Evolutionary conservation across 2,113 vertebrate genomes (phyloP).

Genomic region (Salvelinus sp.): DNA sequence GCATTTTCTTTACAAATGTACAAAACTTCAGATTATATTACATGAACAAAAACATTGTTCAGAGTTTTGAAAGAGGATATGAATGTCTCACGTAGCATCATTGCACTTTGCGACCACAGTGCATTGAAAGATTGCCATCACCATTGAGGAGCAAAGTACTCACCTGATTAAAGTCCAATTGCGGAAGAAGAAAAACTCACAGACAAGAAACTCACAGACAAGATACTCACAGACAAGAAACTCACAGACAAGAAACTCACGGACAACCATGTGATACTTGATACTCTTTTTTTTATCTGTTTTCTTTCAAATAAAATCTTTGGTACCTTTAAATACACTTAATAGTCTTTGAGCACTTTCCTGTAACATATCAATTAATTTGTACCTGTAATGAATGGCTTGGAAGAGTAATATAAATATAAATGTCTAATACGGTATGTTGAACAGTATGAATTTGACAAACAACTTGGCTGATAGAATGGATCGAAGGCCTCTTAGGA

Average conservation of each 20-base stretch:
- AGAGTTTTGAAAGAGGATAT: slow-evolving; percentile 75
- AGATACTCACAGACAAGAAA: slow-evolving; percentile 77
- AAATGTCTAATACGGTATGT: slow-evolving; percentile 82
- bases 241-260: slow-evolving; percentile 69
- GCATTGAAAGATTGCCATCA: slow-evolving; percentile 80
- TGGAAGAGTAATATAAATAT: slow-evolving; percentile 80
- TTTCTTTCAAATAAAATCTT: slow-evolving; percentile 66
- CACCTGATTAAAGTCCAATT: slow-evolving; percentile 70
- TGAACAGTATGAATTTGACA: slow-evolving; percentile 73
- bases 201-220: slow-evolving; percentile 78
- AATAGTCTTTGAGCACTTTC: slow-evolving; percentile 89
- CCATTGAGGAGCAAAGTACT: slow-evolving; percentile 59
- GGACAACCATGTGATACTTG: slow-evolving; percentile 89
- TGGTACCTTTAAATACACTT: slow-evolving; percentile 86
- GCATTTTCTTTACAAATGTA: slow-evolving; percentile 80
- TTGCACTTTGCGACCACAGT: slow-evolving; percentile 98
- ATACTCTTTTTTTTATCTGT: slow-evolving; percentile 41
- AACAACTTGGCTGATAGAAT: slow-evolving; percentile 64
- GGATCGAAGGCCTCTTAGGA: slow-evolving; percentile 63
- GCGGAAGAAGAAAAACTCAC: slow-evolving; percentile 47
- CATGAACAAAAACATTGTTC: slow-evolving; percentile 69
- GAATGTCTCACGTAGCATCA: slow-evolving; percentile 91
- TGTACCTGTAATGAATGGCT: slow-evolving; percentile 91
- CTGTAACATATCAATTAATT: slow-evolving; percentile 81
- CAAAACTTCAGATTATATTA: slow-evolving; percentile 81